Conservation (phyloP, 2,113 vertebrate species). For the Ciconia boyciana region DNA sequence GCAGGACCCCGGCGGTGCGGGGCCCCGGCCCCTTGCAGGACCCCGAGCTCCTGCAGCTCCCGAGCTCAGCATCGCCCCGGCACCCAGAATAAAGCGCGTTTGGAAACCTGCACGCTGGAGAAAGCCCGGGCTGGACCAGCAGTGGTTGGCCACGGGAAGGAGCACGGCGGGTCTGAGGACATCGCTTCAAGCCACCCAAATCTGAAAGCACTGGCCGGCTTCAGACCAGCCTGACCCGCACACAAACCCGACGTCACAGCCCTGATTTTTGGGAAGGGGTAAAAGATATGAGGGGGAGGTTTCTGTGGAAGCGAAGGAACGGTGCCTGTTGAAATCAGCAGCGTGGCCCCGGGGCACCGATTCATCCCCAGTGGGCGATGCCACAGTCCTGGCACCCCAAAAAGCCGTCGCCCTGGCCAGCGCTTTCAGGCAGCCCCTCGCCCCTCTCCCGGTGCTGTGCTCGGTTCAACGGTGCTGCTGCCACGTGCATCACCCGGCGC, state of each 20-base stretch:
- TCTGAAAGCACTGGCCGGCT: neutral
- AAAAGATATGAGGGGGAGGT: too few relatives aligned
- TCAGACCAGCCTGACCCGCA: neutral
- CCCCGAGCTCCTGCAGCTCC: neutral
- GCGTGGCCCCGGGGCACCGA: neutral
- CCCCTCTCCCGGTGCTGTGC: neutral
- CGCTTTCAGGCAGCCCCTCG: neutral
- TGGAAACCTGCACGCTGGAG: neutral
- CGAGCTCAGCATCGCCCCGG: fast-evolving
- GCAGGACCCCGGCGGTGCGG: fast-evolving
- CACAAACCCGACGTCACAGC: too few relatives aligned
- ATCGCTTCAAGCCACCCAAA: neutral
- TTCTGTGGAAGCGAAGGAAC: neutral
- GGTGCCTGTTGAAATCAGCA: too few relatives aligned
- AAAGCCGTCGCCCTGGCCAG: neutral
- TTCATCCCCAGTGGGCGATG: neutral
- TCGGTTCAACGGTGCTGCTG: fast-evolving
- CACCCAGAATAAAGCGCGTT: fast-evolving
- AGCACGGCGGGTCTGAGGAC: fast-evolving
- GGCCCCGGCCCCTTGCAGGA: neutral
- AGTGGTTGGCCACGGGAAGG: neutral
- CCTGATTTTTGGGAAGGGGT: too few relatives aligned
- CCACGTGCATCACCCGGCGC: neutral
- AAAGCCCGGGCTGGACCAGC: too few relatives aligned
- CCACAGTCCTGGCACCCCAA: neutral